These are phyloP conservation scores for Malacosoma neustria DNA, from an alignment of 2,888 invertebrate species.

Conservation along the genomic window DNA sequence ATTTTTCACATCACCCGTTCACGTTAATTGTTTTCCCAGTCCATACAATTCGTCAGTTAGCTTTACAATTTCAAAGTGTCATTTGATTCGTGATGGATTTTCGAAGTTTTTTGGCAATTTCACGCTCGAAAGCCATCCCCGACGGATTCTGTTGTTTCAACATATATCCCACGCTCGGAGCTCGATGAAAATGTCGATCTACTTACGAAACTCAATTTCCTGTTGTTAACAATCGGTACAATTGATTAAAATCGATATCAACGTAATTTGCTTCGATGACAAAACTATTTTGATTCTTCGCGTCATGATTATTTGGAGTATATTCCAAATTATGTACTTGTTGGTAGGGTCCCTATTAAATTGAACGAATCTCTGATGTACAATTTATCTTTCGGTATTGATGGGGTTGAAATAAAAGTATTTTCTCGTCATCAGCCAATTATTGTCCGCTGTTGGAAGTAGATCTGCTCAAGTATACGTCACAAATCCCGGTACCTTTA, in stretches of 20 bases:
- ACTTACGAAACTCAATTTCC: neutral
- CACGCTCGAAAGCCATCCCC: constrained; percentile 52
- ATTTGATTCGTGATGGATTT: constrained; percentile 71
- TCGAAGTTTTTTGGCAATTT: constrained; percentile 66
- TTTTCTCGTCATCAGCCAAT: no score
- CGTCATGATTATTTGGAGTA: no score
- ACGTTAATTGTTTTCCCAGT: constrained; percentile 64
- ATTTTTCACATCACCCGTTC: constrained; percentile 52
- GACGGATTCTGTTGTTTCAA: constrained; percentile 52
- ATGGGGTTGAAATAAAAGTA: no score
- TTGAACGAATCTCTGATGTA: no score
- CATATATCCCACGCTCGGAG: constrained; percentile 12
- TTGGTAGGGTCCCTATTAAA: no score
- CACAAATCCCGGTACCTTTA: no score
- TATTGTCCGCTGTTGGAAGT: no score
- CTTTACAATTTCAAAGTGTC: constrained; percentile 70
- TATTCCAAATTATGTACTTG: no score
- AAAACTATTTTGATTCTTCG: neutral
- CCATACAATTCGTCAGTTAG: constrained; percentile 60
- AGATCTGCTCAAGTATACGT: no score
- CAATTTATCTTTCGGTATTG: no score
- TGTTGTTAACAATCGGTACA: neutral
- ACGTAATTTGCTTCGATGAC: neutral
- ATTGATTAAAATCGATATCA: neutral
- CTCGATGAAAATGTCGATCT: constrained; percentile 9